Evolutionary conservation across 2,113 vertebrate genomes (phyloP).

Genomic region (Synchiropus splendidus): DNA sequence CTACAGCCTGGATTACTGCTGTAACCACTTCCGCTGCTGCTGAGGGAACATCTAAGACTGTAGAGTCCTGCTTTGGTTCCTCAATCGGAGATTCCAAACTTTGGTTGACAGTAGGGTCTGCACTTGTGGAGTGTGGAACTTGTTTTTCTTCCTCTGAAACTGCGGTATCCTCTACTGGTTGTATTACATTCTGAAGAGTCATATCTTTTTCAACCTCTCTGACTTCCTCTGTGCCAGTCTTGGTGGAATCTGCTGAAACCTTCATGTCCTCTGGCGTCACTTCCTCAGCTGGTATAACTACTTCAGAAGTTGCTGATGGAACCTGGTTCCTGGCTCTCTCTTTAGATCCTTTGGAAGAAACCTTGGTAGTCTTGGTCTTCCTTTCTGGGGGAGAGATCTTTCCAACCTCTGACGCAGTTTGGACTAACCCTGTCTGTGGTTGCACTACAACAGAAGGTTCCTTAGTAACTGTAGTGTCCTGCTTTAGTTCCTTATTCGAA

Average conservation of each 20-base stretch:
- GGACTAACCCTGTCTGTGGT: too few relatives aligned
- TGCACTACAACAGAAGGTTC: too few relatives aligned
- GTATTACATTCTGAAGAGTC: too few relatives aligned
- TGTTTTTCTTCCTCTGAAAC: too few relatives aligned
- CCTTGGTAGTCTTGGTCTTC: constrained; percentile 20
- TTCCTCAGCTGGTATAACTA: too few relatives aligned
- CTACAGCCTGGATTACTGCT: not conserved
- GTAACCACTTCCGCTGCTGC: not conserved
- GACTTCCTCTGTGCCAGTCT: not conserved
- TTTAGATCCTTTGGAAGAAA: not conserved
- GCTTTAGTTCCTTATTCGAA: too few relatives aligned
- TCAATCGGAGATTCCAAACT: not conserved
- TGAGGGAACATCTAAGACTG: too few relatives aligned
- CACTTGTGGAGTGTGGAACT: too few relatives aligned
- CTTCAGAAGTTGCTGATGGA: not conserved
- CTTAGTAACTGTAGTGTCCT: too few relatives aligned
- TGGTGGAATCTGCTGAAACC: too few relatives aligned
- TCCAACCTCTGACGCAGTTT: constrained; percentile 4
- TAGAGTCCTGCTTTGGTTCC: not conserved
- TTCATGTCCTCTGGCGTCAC: too few relatives aligned
- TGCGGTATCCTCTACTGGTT: too few relatives aligned
- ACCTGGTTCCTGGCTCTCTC: not conserved
- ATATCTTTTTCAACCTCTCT: not conserved
- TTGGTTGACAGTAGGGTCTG: not conserved
- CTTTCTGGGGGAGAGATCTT: constrained; percentile 18